Conservation (phyloP, 2,797 vertebrate species). For the Intellagama lesueurii region DNA sequence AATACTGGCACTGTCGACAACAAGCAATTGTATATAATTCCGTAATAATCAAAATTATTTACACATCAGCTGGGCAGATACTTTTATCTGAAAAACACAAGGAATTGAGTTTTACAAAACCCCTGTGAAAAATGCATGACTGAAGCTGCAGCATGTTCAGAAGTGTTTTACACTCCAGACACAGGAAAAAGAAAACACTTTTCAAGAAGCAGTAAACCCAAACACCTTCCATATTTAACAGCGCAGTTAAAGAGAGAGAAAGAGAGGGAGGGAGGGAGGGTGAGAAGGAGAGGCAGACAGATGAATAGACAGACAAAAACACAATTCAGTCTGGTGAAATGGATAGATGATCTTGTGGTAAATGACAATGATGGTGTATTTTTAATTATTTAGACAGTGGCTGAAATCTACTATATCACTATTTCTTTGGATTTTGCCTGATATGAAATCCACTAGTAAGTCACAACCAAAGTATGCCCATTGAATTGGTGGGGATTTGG, state of each 20-base stretch:
- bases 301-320: too few relatives aligned
- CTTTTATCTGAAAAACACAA: slow-evolving; percentile 1
- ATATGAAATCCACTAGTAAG: too few relatives aligned
- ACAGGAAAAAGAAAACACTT: background rate
- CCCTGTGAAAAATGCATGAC: background rate
- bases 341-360: too few relatives aligned
- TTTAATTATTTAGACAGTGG: too few relatives aligned
- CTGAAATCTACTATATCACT: too few relatives aligned
- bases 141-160: background rate
- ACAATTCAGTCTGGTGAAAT: too few relatives aligned
- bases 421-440: too few relatives aligned
- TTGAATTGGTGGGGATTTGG: too few relatives aligned
- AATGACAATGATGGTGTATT: too few relatives aligned
- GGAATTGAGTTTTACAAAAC: background rate
- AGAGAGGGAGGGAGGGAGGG: too few relatives aligned
- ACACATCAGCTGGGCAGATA: background rate
- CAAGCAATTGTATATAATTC: slow-evolving; percentile 6
- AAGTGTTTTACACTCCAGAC: background rate
- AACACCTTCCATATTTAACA: background rate
- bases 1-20: background rate
- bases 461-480: too few relatives aligned
- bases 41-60: slow-evolving; percentile 20
- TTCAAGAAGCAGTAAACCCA: background rate
- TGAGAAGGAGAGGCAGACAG: too few relatives aligned
- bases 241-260: background rate